These are phyloP conservation scores for Gopherus flavomarginatus DNA, from an alignment of 2,113 vertebrate species.

Conservation along the genomic window DNA sequence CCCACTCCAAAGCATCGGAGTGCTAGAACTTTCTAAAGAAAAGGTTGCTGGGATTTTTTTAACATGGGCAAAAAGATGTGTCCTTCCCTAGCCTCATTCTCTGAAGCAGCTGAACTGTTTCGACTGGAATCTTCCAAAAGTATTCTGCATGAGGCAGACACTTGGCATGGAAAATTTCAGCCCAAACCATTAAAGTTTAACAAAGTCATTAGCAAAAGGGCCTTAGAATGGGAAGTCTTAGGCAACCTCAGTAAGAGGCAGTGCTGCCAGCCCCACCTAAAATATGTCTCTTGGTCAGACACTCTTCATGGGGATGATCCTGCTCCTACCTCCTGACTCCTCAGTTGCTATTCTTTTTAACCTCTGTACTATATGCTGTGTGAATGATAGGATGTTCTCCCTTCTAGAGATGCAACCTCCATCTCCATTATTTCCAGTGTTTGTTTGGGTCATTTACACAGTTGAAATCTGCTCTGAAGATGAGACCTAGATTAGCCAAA, in stretches of 20 bases:
- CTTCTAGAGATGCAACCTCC: neutral
- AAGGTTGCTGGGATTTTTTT: neutral
- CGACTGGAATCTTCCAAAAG: neutral
- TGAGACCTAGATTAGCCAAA: fast-evolving
- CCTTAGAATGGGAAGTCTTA: neutral
- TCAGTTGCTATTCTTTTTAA: neutral
- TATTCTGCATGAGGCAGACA: neutral
- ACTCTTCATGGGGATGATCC: neutral
- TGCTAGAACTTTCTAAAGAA: neutral
- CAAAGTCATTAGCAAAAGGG: neutral
- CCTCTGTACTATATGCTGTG: neutral
- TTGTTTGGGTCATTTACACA: neutral
- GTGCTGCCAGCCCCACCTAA: neutral
- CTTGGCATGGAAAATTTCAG: neutral
- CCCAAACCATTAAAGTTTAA: neutral
- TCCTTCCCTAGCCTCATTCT: neutral
- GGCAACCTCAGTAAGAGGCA: neutral
- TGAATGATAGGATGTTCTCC: neutral
- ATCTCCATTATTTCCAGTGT: neutral
- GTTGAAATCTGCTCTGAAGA: fast-evolving
- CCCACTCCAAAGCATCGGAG: neutral
- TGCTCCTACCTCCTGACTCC: neutral
- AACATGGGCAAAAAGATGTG: neutral
- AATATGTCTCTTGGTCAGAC: neutral
- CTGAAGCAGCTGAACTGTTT: neutral